Percentiles rank a stretch among this genome's conserved stretches.
These are phyloP conservation scores for Dioctria rufipes DNA, from an alignment of 2,888 invertebrate genomes.

Conservation along the genomic window DNA sequence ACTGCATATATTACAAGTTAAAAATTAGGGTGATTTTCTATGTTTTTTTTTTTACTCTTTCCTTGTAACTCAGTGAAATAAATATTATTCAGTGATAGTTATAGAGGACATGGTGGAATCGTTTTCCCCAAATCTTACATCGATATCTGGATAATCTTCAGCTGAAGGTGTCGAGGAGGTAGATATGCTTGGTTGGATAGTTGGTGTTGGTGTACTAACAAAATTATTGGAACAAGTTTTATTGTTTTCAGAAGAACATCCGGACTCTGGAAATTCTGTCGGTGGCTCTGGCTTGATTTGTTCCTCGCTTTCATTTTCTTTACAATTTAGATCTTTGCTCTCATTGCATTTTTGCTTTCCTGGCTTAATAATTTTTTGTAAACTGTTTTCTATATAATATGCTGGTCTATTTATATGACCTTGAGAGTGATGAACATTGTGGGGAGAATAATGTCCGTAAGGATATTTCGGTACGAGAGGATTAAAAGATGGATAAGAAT, in stretches of 20 bases:
- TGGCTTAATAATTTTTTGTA: slow-evolving; percentile 25
- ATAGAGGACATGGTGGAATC: neutral
- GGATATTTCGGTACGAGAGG: neutral
- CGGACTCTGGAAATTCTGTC: neutral
- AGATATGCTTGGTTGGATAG: neutral
- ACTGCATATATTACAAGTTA: too few species aligned
- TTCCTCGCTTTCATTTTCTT: slow-evolving; percentile 19
- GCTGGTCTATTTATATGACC: neutral
- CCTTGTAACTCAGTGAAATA: too few species aligned
- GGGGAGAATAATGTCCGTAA: neutral
- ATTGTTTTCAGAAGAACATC: neutral
- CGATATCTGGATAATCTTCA: slow-evolving; percentile 26
- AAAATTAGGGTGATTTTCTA: too few species aligned
- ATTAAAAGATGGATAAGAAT: neutral
- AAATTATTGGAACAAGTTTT: neutral
- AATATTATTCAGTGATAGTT: neutral
- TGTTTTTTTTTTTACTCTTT: too few species aligned
- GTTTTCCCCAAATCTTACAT: slow-evolving; percentile 25
- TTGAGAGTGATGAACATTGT: neutral
- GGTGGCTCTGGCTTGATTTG: slow-evolving; percentile 7
- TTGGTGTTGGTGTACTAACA: neutral
- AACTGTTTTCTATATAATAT: too few species aligned
- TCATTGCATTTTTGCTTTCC: slow-evolving; percentile 18
- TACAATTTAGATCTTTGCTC: neutral
- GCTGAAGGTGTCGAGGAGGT: neutral